A percentile compares a stretch with the other conserved stretches of the same genome.
These are phyloP conservation scores for Blera fallax DNA, from an alignment of 2,888 invertebrate species.

Conservation along the genomic window DNA sequence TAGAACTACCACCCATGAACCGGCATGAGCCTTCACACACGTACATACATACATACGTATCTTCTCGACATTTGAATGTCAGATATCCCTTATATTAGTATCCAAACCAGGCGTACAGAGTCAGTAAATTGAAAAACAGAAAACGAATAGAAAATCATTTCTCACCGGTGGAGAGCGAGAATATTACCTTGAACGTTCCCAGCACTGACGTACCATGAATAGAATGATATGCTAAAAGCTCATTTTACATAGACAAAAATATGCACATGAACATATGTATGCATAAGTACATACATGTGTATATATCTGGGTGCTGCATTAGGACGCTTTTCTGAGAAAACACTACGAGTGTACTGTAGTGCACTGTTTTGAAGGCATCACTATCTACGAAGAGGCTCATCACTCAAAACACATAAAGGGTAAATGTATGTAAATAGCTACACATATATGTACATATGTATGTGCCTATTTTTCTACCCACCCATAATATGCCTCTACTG, in stretches of 20 bases:
- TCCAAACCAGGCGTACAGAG: not conserved
- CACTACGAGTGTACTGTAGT: not conserved
- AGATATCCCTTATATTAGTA: slow-evolving; percentile 14
- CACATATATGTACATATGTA: not conserved
- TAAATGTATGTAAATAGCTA: too few relatives aligned
- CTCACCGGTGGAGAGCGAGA: not conserved
- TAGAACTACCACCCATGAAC: not conserved
- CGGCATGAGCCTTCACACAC: not conserved
- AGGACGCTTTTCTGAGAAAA: not conserved
- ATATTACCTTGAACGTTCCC: slow-evolving; percentile 20
- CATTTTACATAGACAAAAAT: not conserved
- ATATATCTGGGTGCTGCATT: slow-evolving; percentile 2
- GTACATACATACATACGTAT: too few relatives aligned
- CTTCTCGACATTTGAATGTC: not conserved
- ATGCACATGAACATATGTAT: not conserved
- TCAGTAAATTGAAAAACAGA: slow-evolving; percentile 37
- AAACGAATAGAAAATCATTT: slow-evolving; percentile 16
- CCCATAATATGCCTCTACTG: not conserved
- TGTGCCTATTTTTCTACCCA: slow-evolving; percentile 2
- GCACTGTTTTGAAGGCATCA: not conserved
- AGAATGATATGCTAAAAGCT: slow-evolving; percentile 20
- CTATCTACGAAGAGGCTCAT: not conserved
- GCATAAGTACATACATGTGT: too few relatives aligned
- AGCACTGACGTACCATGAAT: not conserved
- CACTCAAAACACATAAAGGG: not conserved